A percentile compares a stretch with the other conserved stretches of the same genome.
Evolutionary conservation across 1,140 invertebrate genomes (phyloP).

Genomic region (Zaprionus inermis): DNA sequence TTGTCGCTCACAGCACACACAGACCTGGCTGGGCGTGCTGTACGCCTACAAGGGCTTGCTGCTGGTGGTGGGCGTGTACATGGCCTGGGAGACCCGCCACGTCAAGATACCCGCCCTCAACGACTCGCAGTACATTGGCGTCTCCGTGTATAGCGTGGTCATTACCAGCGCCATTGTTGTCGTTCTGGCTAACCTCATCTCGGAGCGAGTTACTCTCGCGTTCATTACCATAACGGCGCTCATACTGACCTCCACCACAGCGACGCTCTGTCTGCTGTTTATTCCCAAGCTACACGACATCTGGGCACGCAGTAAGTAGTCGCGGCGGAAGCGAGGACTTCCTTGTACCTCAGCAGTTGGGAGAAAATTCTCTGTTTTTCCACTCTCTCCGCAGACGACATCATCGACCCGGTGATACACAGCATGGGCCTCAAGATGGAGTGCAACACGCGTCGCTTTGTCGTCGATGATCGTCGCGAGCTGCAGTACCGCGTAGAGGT

Average conservation of each 20-base stretch:
- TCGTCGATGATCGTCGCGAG: conserved; percentile 90
- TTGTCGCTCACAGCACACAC: conserved; percentile 93
- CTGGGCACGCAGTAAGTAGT: conserved; percentile 85
- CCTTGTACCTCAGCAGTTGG: not conserved
- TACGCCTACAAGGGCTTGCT: conserved; percentile 96
- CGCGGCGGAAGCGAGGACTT: not conserved
- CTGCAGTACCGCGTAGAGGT: conserved; percentile 94
- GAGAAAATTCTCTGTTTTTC: not conserved
- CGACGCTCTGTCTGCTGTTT: conserved; percentile 93
- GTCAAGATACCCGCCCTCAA: conserved; percentile 98
- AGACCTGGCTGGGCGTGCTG: conserved; percentile 93
- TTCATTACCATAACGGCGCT: conserved; percentile 93
- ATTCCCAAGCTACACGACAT: conserved; percentile 92
- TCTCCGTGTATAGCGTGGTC: conserved; percentile 96
- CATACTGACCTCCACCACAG: conserved; percentile 93
- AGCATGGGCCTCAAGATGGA: conserved; percentile 94
- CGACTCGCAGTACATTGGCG: conserved; percentile 98
- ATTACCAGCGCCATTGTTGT: conserved; percentile 94
- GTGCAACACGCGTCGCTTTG: conserved; percentile 92
- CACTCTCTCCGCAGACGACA: conserved; percentile 85
- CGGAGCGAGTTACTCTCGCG: conserved; percentile 92
- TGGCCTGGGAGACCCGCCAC: conserved; percentile 99
- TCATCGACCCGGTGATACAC: conserved; percentile 92
- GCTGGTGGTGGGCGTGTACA: conserved; percentile 95
- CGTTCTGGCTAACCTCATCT: conserved; percentile 92